Conservation (phyloP, 2,113 vertebrate species). For the Pyxicephalus adspersus region DNA sequence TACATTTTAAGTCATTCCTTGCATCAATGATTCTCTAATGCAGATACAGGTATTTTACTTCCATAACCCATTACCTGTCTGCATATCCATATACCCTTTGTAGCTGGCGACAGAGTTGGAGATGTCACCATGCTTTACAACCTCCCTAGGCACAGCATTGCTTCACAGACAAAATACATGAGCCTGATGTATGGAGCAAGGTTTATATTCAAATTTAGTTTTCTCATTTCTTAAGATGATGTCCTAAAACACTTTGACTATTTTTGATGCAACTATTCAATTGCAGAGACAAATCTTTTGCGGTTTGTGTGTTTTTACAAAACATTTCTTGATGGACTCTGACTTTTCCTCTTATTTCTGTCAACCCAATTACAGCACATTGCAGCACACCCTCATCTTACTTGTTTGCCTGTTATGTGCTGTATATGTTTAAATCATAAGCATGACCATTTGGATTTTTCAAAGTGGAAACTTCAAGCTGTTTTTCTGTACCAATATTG, state of each 20-base stretch:
- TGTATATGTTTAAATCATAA: conserved; percentile 71
- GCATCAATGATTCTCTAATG: conserved; percentile 48
- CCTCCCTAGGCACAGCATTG: conserved; percentile 61
- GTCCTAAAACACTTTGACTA: conserved; percentile 70
- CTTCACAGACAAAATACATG: conserved; percentile 65
- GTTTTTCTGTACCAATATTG: conserved; percentile 71
- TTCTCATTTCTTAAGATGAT: conserved; percentile 67
- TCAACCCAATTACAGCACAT: conserved; percentile 77
- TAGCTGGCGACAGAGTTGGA: conserved; percentile 2
- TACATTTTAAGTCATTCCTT: not conserved
- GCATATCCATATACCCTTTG: conserved; percentile 55
- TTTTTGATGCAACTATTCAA: conserved; percentile 74
- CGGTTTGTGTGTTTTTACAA: conserved; percentile 72
- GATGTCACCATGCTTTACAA: not conserved
- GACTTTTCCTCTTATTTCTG: conserved; percentile 85
- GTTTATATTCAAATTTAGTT: conserved; percentile 73
- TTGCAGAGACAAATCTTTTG: conserved; percentile 70
- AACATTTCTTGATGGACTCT: conserved; percentile 81
- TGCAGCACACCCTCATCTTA: conserved; percentile 65
- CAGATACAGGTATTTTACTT: conserved; percentile 51
- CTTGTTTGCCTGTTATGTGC: conserved; percentile 70
- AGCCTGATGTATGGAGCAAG: conserved; percentile 61
- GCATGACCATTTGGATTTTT: conserved; percentile 79
- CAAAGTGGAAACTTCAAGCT: conserved; percentile 75
- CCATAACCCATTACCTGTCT: conserved; percentile 64